phyloP scores from a whole-genome alignment of 2,888 invertebrate genomes.

The Amphimallon solstitiale region DNA sequence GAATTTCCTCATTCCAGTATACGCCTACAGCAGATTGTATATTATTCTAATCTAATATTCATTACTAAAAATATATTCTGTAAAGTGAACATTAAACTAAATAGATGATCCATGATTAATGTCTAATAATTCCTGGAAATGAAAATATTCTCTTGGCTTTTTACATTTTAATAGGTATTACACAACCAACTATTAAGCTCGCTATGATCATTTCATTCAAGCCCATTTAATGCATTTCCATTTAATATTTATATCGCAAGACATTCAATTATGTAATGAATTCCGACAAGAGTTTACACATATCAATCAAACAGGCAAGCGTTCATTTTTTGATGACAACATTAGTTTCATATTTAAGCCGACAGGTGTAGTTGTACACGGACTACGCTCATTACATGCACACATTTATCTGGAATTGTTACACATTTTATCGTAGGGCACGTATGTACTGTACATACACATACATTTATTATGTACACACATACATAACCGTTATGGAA shows the following conservation, averaged over 20 bases:
- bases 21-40: too few species aligned
- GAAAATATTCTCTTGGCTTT: too few species aligned
- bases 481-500: slow-evolving; percentile 27
- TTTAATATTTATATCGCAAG: neutral
- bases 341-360: slow-evolving; percentile 30
- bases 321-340: slow-evolving; percentile 32
- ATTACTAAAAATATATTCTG: too few species aligned
- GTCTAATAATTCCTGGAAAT: too few species aligned
- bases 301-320: slow-evolving; percentile 12
- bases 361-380: slow-evolving; percentile 36
- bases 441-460: slow-evolving; percentile 23
- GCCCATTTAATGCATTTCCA: slow-evolving; percentile 1
- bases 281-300: neutral
- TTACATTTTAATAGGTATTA: too few species aligned
- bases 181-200: neutral
- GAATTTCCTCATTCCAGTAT: too few species aligned
- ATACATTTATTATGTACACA: slow-evolving; percentile 9
- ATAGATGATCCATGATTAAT: too few species aligned
- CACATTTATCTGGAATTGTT: slow-evolving; percentile 41
- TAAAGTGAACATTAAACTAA: too few species aligned
- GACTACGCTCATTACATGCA: slow-evolving; percentile 20
- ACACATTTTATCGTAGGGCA: slow-evolving; percentile 35
- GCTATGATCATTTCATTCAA: neutral
- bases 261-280: slow-evolving; percentile 18
- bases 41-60: too few species aligned